Evolutionary conservation across 2,797 vertebrate species (phyloP).

Genomic region (Argyrosomus regius): DNA sequence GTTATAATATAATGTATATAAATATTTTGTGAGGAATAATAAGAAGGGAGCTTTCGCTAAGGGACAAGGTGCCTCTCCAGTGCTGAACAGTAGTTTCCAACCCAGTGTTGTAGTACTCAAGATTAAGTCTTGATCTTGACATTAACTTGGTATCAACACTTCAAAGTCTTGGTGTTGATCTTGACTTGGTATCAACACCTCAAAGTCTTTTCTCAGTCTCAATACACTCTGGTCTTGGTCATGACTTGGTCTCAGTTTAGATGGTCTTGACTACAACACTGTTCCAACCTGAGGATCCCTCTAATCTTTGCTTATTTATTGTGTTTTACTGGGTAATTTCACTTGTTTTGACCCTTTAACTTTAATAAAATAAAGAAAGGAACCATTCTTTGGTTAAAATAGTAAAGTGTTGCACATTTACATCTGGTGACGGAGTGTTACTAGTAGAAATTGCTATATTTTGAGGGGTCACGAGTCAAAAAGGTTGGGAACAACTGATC

Average conservation of each 20-base stretch:
- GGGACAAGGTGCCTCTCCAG: slow-evolving; percentile 22
- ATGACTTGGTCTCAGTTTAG: too few species aligned
- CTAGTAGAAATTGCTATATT: background rate
- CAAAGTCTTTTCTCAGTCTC: too few species aligned
- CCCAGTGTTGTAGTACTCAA: too few species aligned
- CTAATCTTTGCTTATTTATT: background rate
- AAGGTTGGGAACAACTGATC: background rate
- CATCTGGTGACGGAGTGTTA: background rate
- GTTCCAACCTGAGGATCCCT: slow-evolving; percentile 2
- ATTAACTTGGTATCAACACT: too few species aligned
- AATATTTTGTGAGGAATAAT: slow-evolving; percentile 30
- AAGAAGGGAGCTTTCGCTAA: slow-evolving; percentile 2
- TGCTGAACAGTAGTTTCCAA: slow-evolving; percentile 22
- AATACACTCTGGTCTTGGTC: too few species aligned
- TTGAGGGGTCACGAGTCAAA: background rate
- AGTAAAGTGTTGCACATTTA: background rate
- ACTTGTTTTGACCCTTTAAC: background rate
- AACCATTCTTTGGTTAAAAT: slow-evolving; percentile 51
- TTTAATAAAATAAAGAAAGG: slow-evolving; percentile 12
- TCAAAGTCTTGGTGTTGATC: too few species aligned
- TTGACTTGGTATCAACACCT: too few species aligned
- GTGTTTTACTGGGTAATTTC: background rate
- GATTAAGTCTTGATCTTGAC: too few species aligned
- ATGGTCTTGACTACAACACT: too few species aligned
- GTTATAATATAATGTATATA: slow-evolving; percentile 22